Evolutionary conservation across 2,113 vertebrate genomes (phyloP).

Genomic region (Heterotilapia buettikoferi): DNA sequence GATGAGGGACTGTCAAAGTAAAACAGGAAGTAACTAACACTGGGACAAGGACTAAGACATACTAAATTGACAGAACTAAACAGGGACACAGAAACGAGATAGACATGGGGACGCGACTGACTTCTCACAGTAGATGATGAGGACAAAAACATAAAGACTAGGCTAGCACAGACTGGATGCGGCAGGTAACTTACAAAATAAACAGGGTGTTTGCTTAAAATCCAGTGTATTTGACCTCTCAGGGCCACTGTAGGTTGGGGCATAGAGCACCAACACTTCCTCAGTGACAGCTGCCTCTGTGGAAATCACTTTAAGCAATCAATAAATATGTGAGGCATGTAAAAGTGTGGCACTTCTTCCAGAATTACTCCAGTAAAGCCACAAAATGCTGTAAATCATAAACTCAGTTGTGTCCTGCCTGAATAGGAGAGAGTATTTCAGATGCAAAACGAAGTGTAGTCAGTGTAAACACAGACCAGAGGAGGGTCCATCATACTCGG

Average conservation of each 20-base stretch:
- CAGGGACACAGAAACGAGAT: neutral
- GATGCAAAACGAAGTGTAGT: neutral
- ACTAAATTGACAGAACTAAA: neutral
- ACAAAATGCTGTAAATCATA: neutral
- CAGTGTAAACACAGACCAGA: neutral
- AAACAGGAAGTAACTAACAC: neutral
- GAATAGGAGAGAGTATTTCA: neutral
- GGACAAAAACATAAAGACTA: neutral
- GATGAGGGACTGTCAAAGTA: neutral
- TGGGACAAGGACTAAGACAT: neutral
- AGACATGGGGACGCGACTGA: neutral
- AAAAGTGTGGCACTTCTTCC: neutral
- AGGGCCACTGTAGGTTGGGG: neutral
- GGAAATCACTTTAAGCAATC: neutral
- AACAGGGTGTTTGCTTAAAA: neutral
- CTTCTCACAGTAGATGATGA: neutral
- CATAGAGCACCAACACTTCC: neutral
- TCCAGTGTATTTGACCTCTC: neutral
- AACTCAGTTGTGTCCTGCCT: accelerated
- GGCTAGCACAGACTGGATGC: neutral
- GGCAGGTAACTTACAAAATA: neutral
- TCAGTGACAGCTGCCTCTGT: neutral
- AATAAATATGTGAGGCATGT: neutral
- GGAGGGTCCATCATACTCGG: neutral
- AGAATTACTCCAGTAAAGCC: accelerated